phyloP scores from a whole-genome alignment of 2,888 invertebrate genomes.

The Toxonevra muliebris region DNA sequence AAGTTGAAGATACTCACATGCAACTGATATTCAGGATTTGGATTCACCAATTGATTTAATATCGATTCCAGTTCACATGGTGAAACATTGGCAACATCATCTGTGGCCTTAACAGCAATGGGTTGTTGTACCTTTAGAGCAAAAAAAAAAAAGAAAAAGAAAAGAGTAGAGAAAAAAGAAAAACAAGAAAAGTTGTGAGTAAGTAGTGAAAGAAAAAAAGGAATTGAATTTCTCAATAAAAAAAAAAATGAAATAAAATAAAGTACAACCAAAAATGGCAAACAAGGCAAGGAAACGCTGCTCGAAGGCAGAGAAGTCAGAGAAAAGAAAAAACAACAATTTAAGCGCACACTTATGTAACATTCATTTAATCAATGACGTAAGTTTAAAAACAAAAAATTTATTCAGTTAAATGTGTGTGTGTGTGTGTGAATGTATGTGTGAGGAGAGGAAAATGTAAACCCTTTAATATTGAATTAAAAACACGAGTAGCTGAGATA shows the following conservation, averaged over 20 bases:
- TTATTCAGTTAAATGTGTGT: neutral
- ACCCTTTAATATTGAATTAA: too few relatives aligned
- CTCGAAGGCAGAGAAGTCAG: neutral
- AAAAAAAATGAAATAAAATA: neutral
- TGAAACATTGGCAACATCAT: constrained; percentile 58
- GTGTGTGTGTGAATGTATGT: neutral
- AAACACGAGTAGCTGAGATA: too few relatives aligned
- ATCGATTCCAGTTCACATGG: constrained; percentile 63
- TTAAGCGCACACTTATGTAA: too few relatives aligned
- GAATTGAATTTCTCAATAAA: neutral
- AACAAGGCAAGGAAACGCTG: neutral
- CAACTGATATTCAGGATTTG: constrained; percentile 62
- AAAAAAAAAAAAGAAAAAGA: constrained; percentile 6
- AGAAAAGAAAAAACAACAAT: too few relatives aligned
- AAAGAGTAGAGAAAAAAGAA: constrained; percentile 3
- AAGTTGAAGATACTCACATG: constrained; percentile 57
- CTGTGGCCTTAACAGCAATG: constrained; percentile 50
- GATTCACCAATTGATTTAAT: constrained; percentile 62
- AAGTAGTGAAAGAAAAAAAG: neutral
- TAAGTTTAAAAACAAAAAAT: neutral
- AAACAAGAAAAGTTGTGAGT: neutral
- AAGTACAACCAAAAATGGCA: neutral
- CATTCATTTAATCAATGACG: too few relatives aligned
- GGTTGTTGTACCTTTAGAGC: constrained; percentile 56
- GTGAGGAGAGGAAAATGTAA: neutral